Conservation (phyloP, 1,140 invertebrate genomes). For the Steinernema khuongi region DNA sequence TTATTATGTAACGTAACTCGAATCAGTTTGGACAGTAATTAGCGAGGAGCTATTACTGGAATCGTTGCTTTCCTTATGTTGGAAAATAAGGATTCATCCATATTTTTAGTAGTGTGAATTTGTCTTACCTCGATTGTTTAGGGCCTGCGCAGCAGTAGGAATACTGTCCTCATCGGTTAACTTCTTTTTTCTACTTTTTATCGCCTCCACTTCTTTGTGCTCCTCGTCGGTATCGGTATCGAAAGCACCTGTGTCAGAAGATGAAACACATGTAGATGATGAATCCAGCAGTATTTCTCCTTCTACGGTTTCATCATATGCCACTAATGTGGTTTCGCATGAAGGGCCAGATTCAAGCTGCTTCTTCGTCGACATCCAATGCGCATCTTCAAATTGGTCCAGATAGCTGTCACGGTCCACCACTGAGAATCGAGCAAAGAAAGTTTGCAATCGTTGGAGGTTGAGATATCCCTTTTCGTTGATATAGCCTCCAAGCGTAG, state of each 20-base stretch:
- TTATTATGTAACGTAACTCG: background rate
- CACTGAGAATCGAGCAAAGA: conserved; percentile 71
- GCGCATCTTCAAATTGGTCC: conserved; percentile 76
- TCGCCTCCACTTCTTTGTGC: conserved; percentile 50
- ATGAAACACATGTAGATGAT: conserved; percentile 63
- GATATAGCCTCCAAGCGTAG: conserved; percentile 72
- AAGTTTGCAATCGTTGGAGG: conserved; percentile 76
- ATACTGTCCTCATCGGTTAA: background rate
- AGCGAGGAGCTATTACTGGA: too few relatives aligned
- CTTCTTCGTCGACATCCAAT: conserved; percentile 75
- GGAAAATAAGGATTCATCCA: too few relatives aligned
- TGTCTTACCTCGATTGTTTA: conserved; percentile 15
- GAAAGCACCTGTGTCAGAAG: conserved; percentile 15
- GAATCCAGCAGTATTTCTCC: conserved; percentile 43
- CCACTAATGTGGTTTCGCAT: conserved; percentile 39
- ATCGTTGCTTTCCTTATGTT: too few relatives aligned
- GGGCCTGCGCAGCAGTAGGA: background rate
- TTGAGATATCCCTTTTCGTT: conserved; percentile 67
- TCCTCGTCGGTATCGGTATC: conserved; percentile 47
- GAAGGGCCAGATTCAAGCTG: conserved; percentile 59
- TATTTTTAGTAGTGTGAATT: too few relatives aligned
- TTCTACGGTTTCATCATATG: conserved; percentile 7
- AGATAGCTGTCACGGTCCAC: conserved; percentile 79
- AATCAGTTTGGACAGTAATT: too few relatives aligned
- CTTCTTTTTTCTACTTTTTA: conserved; percentile 23